Conservation (phyloP, 2,888 invertebrate species). For the Dorcus parallelipipedus region DNA sequence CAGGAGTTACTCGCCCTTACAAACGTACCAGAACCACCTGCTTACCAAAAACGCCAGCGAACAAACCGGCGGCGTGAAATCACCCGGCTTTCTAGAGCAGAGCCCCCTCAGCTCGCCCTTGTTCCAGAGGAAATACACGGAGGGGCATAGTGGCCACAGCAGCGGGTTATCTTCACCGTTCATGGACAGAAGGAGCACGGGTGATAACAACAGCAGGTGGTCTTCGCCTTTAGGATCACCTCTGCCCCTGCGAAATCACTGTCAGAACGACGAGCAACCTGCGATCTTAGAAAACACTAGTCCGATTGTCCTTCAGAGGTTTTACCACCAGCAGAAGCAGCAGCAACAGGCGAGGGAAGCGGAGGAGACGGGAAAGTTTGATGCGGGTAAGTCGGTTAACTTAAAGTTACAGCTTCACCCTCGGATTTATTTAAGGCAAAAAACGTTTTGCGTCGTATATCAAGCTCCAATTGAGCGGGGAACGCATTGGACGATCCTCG, state of each 20-base stretch:
- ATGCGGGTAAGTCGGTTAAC: conserved; percentile 23
- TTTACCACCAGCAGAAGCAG: conserved; percentile 76
- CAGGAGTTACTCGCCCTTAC: conserved; percentile 40
- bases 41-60: conserved; percentile 13
- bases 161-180: conserved; percentile 26
- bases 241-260: conserved; percentile 44
- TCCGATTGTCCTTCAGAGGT: conserved; percentile 73
- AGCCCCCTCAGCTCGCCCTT: conserved; percentile 19
- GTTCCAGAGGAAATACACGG: conserved; percentile 12
- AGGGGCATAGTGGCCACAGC: background rate
- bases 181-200: conserved; percentile 32
- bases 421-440: conserved; percentile 49
- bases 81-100: conserved; percentile 2
- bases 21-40: conserved; percentile 39
- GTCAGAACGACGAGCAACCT: conserved; percentile 24
- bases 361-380: conserved; percentile 38
- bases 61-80: conserved; percentile 6
- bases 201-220: conserved; percentile 36
- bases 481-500: conserved; percentile 46
- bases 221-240: conserved; percentile 46
- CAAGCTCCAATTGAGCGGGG: conserved; percentile 68
- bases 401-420: background rate
- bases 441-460: conserved; percentile 81
- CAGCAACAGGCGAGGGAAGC: conserved; percentile 53
- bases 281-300: conserved; percentile 63